These are phyloP conservation scores for Hippopotamyrus pictus DNA, from an alignment of 2,797 vertebrate genomes.

Conservation along the genomic window DNA sequence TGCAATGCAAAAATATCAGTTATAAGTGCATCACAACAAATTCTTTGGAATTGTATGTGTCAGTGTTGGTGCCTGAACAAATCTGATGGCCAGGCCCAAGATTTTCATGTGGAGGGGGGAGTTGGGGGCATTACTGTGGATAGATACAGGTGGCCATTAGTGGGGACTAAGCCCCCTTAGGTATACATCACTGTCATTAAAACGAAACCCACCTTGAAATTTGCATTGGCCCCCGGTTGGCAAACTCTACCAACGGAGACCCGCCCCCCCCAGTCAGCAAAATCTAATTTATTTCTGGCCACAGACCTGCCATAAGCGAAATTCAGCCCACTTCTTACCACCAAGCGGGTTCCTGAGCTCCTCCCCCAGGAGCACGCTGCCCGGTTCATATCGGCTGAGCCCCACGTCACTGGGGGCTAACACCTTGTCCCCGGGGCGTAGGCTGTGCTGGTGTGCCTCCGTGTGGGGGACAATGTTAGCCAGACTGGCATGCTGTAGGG, in stretches of 20 bases:
- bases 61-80: not conserved
- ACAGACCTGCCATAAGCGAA: not conserved
- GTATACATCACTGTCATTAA: not conserved
- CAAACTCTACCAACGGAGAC: not conserved
- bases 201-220: not conserved
- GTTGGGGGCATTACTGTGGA: not conserved
- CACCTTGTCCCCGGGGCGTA: conserved; percentile 69
- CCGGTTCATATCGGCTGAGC: conserved; percentile 63
- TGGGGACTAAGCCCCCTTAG: not conserved
- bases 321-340: conserved; percentile 47
- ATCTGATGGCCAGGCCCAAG: not conserved
- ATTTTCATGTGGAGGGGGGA: not conserved
- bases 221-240: not conserved
- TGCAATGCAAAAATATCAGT: not conserved
- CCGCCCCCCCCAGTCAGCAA: not conserved
- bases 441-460: conserved; percentile 38
- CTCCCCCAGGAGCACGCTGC: conserved; percentile 58
- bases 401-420: conserved; percentile 72
- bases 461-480: conserved; percentile 63
- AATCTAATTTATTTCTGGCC: not conserved
- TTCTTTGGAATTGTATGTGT: not conserved
- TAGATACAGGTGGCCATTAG: not conserved
- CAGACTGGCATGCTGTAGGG: conserved; percentile 48
- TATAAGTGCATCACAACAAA: not conserved
- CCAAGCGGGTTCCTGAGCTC: conserved; percentile 52